Base-by-base conservation (phyloP, 2,888 invertebrate genomes). In the Augochlorella aurata region DNA sequence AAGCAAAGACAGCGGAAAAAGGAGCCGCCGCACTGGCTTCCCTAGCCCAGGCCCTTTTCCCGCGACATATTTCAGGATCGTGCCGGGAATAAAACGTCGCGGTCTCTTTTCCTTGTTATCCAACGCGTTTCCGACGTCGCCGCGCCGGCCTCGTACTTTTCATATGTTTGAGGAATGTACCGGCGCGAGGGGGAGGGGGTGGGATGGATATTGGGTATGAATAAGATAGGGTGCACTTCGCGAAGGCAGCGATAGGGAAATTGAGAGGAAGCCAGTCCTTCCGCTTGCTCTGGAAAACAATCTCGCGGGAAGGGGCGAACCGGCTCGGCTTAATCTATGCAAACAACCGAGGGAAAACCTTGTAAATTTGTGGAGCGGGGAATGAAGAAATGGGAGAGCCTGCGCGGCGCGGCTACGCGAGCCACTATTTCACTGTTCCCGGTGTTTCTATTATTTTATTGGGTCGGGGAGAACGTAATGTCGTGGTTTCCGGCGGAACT, bases 31-130 rank as follows among this genome's bases (percentile, higher is more conserved):
- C 63, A 16, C 29, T 2, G 29, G 9, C 47, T 12, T 38, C 63
- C 9, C 38, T 29, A 2, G 10, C 3, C 10, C 47, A 47, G 47
- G 9, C 63, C 38, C 38, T 63, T 18, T 63, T 18, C 38, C 63
- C 29, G 63, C 63, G 63, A 63, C 81, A 72, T 81, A 85, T 87
- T 87, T 81, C 78, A 79, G 21, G 74, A 83, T 77, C 85, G 86
- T 82, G 84, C 52, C 24, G 50, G 9, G 84, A 86, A 86, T 82
- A 84, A 65, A 74, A 24, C 54, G 49, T 18, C 29, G 38, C 66
- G 47, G 54, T 21, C 47, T 65, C 61, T 75, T 70, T 18, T 72
- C 45, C 68, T 50, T 44, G 72, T 45, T 69, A 49, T 47, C 38
- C 77, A 9, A 18, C 21, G 77, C 72, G 58, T 70, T 52, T 54